Evolutionary conservation across 1,140 invertebrate species (phyloP).

Genomic region (Drosophila aff.): DNA sequence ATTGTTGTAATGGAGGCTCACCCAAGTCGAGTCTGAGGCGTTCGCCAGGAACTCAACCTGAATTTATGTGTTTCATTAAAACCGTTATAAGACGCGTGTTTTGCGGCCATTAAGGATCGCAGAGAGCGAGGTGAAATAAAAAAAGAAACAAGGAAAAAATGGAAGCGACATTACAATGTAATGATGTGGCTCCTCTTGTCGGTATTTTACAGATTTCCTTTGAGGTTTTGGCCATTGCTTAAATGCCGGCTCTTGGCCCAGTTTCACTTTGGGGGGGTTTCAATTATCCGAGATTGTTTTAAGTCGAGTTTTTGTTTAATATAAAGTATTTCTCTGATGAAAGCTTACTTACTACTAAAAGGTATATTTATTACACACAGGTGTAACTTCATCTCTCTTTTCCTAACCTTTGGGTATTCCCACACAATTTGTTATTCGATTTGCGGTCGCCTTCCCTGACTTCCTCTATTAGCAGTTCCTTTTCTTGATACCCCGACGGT

Average conservation of each 20-base stretch:
- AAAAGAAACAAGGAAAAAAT: background rate
- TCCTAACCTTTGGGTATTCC: background rate
- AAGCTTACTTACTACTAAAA: conserved; percentile 1
- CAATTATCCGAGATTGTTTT: conserved; percentile 47
- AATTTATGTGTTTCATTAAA: conserved; percentile 82
- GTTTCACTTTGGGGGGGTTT: conserved; percentile 43
- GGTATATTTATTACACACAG: background rate
- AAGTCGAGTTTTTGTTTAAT: background rate
- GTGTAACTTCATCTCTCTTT: background rate
- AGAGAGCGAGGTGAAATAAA: background rate
- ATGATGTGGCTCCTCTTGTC: conserved; percentile 59
- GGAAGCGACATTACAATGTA: conserved; percentile 58
- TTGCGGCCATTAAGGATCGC: conserved; percentile 63
- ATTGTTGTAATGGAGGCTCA: conserved; percentile 53
- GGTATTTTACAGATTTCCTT: conserved; percentile 38
- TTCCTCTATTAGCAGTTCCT: conserved; percentile 42
- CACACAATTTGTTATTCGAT: conserved; percentile 37
- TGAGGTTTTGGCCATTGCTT: conserved; percentile 43
- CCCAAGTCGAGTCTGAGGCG: conserved; percentile 64
- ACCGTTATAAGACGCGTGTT: conserved; percentile 78
- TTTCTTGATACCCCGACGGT: background rate
- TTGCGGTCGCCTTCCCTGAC: conserved; percentile 11
- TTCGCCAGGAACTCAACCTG: conserved; percentile 54
- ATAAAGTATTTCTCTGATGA: conserved; percentile 6
- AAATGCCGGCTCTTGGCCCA: conserved; percentile 38